A percentile compares a stretch with the other conserved stretches of the same genome.
Conservation (phyloP, 1,140 invertebrate genomes). For the Archivesica marissinica region DNA sequence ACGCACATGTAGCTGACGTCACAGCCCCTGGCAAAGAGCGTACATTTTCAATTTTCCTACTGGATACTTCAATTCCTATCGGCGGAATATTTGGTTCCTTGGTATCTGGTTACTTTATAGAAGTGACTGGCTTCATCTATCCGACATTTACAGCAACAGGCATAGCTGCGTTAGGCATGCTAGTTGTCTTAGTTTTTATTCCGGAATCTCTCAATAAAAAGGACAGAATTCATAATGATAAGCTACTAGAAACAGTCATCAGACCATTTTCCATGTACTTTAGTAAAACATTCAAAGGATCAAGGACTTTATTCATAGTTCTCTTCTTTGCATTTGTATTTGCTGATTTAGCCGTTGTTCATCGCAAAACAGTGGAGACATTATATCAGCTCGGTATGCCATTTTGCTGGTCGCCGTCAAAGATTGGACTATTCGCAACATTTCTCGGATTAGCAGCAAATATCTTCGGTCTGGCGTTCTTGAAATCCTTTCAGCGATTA, state of each 20-base stretch:
- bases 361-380: slow-evolving; percentile 9
- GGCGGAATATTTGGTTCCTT: neutral
- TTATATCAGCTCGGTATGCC: slow-evolving; percentile 31
- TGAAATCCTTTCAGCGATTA: neutral
- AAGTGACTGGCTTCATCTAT: slow-evolving; percentile 2
- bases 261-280: slow-evolving; percentile 15
- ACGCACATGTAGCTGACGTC: slow-evolving; percentile 17
- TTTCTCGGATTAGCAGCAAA: neutral
- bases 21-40: neutral
- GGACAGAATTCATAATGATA: neutral
- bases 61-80: neutral
- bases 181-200: neutral
- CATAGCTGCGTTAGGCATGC: neutral
- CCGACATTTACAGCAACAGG: neutral
- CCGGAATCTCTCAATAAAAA: slow-evolving; percentile 12
- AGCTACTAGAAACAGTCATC: neutral
- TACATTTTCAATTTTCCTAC: neutral
- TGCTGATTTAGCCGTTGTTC: neutral
- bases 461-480: neutral
- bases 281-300: slow-evolving; percentile 3
- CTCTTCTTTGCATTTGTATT: slow-evolving; percentile 15
- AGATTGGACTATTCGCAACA: slow-evolving; percentile 14
- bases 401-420: slow-evolving; percentile 39
- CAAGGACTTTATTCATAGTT: neutral
- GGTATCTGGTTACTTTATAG: slow-evolving; percentile 19